A percentile compares a stretch with the other conserved stretches of the same genome.
phyloP scores from a whole-genome alignment of 2,888 invertebrate species.

The Tetragonisca angustula region DNA sequence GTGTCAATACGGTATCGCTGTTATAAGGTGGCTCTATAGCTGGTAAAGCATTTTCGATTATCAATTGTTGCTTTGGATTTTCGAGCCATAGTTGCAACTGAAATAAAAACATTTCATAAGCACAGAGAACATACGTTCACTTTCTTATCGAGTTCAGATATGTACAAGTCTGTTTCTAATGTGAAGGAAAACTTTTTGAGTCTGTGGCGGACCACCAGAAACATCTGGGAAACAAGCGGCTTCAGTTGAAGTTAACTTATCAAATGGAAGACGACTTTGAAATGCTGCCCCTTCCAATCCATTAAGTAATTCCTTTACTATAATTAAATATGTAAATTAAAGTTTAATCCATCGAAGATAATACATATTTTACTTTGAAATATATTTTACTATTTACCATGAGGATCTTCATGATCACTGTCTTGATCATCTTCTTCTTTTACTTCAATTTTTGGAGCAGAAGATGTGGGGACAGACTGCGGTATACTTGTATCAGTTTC shows the following conservation, averaged over 20 bases:
- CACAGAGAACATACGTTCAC: neutral
- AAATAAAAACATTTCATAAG: constrained; percentile 60
- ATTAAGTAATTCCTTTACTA: constrained; percentile 80
- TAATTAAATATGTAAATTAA: constrained; percentile 18
- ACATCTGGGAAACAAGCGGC: constrained; percentile 97
- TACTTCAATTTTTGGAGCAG: constrained; percentile 83
- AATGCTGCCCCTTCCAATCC: constrained; percentile 96
- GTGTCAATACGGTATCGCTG: constrained; percentile 93
- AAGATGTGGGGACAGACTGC: constrained; percentile 85
- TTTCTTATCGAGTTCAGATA: constrained; percentile 20
- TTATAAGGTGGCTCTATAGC: constrained; percentile 96
- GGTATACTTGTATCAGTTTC: constrained; percentile 85
- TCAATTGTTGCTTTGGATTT: constrained; percentile 96
- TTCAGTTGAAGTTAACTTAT: constrained; percentile 97
- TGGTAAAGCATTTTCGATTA: constrained; percentile 91
- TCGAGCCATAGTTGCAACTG: constrained; percentile 97
- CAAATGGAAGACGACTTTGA: constrained; percentile 96
- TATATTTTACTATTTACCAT: constrained; percentile 83
- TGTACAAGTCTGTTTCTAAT: constrained; percentile 93
- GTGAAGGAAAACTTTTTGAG: constrained; percentile 95
- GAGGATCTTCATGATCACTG: constrained; percentile 89
- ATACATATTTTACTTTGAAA: neutral
- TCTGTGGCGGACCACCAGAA: constrained; percentile 91
- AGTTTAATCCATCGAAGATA: neutral
- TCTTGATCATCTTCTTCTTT: constrained; percentile 86